Evolutionary conservation across 1,140 invertebrate genomes (phyloP), one percentile per base, ranked within the genome.

Genomic region (Lepidurus packardi): DNA sequence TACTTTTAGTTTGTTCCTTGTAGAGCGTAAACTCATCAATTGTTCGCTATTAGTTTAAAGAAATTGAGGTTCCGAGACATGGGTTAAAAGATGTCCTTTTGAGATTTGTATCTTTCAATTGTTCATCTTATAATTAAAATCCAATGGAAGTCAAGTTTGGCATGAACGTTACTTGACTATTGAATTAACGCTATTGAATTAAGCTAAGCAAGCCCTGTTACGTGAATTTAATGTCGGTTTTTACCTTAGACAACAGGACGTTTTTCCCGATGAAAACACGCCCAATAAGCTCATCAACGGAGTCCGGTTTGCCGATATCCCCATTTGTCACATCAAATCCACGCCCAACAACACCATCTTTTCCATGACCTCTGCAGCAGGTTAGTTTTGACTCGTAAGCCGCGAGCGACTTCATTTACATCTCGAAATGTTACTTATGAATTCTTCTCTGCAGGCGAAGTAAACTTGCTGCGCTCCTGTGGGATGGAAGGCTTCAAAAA

Each of bases 401-500:
- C 7, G 21, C 13, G 43, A 13, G 24, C 25, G 1, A 10, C 65
- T 77, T 41, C 16, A 8, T 79, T 25, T n/a, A 43, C 25, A 44
- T 16, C 11, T 79, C 44, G 25, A 21, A 43, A 76, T 65, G 7
- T 78, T 78, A 75, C 43, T 76, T 5, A 78, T 53, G 43, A 45
- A 73, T 78, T 25, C 80, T 80, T 42, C 78, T 47, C 84, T 85
- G 42, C 77, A 90, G 90, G 90, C 65, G 82, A 81, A 11, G 86
- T 89, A 6, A 86, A 90, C 81, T 74, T 90, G 1, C 85, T 91
- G 16, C 85, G 91, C 77, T 90, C 92, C 7, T 92, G 94, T 88
- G 93, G 95, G 21, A 89, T 92, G 79, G 96, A 98, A 86, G 97
- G 97, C 41, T 98, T 96, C 83, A 97, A 96, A 85, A 94, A 97